A percentile compares a stretch with the other conserved stretches of the same genome.
phyloP scores from a whole-genome alignment of 2,113 vertebrate species.

The Pitta sordida region DNA sequence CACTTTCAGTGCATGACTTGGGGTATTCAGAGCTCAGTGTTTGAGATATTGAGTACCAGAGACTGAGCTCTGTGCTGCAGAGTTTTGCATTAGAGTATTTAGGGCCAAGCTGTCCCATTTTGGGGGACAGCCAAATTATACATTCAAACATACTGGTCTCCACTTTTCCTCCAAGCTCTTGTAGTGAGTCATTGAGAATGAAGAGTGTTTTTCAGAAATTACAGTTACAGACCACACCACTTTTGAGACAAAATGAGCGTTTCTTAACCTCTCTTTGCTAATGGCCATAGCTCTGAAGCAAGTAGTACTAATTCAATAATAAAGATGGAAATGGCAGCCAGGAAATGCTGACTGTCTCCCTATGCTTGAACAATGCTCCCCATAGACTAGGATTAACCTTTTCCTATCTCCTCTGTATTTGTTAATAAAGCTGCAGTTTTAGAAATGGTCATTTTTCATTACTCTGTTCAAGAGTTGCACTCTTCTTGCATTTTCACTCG shows the following conservation, averaged over 20 bases:
- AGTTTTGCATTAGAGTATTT: background rate
- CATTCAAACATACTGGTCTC: background rate
- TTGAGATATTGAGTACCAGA: background rate
- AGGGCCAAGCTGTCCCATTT: background rate
- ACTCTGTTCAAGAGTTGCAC: background rate
- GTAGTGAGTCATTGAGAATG: background rate
- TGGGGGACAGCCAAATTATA: background rate
- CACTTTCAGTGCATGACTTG: background rate
- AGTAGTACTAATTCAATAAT: conserved; percentile 14
- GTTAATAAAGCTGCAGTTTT: background rate
- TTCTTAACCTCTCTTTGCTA: conserved; percentile 26
- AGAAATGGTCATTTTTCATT: background rate
- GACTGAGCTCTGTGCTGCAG: background rate
- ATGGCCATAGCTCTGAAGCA: background rate
- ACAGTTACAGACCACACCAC: background rate
- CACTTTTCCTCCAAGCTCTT: background rate
- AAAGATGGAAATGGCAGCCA: background rate
- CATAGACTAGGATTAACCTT: background rate
- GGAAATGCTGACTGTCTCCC: background rate
- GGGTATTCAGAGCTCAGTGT: background rate
- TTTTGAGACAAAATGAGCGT: background rate
- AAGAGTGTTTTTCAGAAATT: background rate
- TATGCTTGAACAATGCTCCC: background rate
- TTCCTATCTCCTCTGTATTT: background rate
- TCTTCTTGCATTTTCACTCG: background rate